Base-by-base conservation (phyloP, 2,113 vertebrate genomes). In the Sarotherodon lohbergeri region DNA sequence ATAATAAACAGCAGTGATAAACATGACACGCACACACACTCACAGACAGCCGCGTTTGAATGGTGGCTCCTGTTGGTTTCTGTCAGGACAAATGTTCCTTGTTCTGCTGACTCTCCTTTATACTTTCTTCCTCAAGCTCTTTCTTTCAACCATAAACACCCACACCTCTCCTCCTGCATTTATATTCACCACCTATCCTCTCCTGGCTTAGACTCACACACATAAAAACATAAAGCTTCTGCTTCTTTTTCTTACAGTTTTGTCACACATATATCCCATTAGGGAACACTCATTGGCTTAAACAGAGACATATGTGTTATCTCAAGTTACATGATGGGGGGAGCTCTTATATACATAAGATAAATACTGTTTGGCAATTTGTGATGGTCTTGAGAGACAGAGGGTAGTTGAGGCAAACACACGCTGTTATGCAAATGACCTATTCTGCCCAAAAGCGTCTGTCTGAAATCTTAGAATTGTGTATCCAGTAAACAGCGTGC, bases 1-100 rank as follows among this genome's bases (percentile, higher is more conserved):
- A 88, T 90, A 92, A 94, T 91, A 95, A 96, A 93, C 90, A 93
- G 88, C 84, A 83, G 88, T 22, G 68, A 93, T 83, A 88, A 95
- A 95, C 93, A 93, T 52, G 82, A 95, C 63, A 9, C 12, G 27
- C 73, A 80, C 91, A 88, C 89, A 59, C 81, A 41, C 36, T 41
- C 63, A 43, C 36, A 89, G 88, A 59, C 61, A 16, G 59, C 1
- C 57, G 19, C 73, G 88, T 90, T 91, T 90, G 36, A 83, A 81
- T 17, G 46, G 81, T 16, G 79, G 85, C 90, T 93, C 81, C 89
- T 80, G 89, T 92, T 90, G 63, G 81, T 81, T 83, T 57, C 84
- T 88, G 86, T 89, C 85, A 87, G 85, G 86, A 92, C 73, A 89
- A 94, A 95, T 92, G 89, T 81, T 84, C 73, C 41, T 27, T 83